Percentiles rank a stretch among this genome's conserved stretches.
phyloP scores from a whole-genome alignment of 2,888 invertebrate genomes.

The Laspeyria flexula region DNA sequence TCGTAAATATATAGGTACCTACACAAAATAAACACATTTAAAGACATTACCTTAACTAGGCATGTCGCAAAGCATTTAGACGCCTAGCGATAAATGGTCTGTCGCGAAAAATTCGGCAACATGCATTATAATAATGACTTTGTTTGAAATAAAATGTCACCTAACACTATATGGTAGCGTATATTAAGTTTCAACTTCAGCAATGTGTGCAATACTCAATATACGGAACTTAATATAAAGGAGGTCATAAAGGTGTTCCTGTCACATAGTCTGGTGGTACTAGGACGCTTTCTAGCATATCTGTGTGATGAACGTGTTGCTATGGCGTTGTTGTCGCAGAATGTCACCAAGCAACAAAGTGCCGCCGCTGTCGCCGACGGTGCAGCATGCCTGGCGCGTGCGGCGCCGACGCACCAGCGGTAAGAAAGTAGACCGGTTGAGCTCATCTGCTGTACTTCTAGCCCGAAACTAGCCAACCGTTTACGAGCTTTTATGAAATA shows the following conservation, averaged over 20 bases:
- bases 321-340: conserved; percentile 36
- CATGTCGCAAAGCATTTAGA: too few relatives aligned
- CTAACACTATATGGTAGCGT: too few relatives aligned
- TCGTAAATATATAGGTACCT: too few relatives aligned
- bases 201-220: too few relatives aligned
- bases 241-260: conserved; percentile 23
- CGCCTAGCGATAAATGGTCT: too few relatives aligned
- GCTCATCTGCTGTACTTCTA: conserved; percentile 41
- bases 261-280: conserved; percentile 53
- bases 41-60: too few relatives aligned
- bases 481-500: conserved; percentile 37
- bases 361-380: conserved; percentile 15
- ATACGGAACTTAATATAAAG: too few relatives aligned
- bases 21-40: too few relatives aligned
- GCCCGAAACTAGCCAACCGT: conserved; percentile 48
- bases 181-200: too few relatives aligned
- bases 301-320: conserved; percentile 59
- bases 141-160: too few relatives aligned
- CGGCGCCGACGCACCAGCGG: conserved; percentile 58
- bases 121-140: too few relatives aligned
- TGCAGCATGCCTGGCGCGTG: conserved; percentile 30
- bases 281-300: conserved; percentile 75
- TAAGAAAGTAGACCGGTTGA: conserved; percentile 71
- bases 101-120: too few relatives aligned
- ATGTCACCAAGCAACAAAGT: conserved; percentile 53